phyloP scores from a whole-genome alignment of 2,888 invertebrate genomes.

The Sussaba pulchella region DNA sequence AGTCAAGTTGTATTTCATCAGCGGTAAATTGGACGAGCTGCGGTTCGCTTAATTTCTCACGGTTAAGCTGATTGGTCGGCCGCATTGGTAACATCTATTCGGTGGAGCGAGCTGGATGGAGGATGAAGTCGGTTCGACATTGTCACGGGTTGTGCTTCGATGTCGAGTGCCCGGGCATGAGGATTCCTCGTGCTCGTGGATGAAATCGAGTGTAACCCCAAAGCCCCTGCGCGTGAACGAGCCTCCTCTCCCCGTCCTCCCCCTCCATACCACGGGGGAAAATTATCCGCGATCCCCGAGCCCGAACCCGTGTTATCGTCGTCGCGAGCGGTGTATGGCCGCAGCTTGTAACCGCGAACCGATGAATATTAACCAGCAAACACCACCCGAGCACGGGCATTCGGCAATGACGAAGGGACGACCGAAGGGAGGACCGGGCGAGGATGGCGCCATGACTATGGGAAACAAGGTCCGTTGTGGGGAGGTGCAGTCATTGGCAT shows the following conservation, averaged over 20 bases:
- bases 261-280: no score
- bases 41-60: conserved; percentile 22
- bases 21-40: conserved; percentile 48
- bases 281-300: conserved; percentile 74
- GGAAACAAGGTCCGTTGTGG: no score
- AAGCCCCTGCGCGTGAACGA: conserved; percentile 65
- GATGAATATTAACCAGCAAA: conserved; percentile 84
- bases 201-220: conserved; percentile 79
- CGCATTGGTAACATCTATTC: no score
- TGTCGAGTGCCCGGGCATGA: neutral
- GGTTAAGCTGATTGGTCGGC: no score
- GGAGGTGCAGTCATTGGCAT: no score
- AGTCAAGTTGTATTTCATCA: conserved; percentile 66
- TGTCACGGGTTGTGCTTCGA: neutral
- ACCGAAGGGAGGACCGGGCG: conserved; percentile 26
- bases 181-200: conserved; percentile 55
- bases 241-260: conserved; percentile 22
- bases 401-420: conserved; percentile 66
- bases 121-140: conserved; percentile 1
- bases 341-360: conserved; percentile 72
- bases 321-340: conserved; percentile 71
- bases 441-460: neutral
- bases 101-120: neutral
- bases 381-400: conserved; percentile 69
- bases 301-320: conserved; percentile 70